Percentiles rank a stretch among this genome's conserved stretches.
Evolutionary conservation across 1,140 invertebrate genomes (phyloP).

Genomic region (Drosophila elegans): DNA sequence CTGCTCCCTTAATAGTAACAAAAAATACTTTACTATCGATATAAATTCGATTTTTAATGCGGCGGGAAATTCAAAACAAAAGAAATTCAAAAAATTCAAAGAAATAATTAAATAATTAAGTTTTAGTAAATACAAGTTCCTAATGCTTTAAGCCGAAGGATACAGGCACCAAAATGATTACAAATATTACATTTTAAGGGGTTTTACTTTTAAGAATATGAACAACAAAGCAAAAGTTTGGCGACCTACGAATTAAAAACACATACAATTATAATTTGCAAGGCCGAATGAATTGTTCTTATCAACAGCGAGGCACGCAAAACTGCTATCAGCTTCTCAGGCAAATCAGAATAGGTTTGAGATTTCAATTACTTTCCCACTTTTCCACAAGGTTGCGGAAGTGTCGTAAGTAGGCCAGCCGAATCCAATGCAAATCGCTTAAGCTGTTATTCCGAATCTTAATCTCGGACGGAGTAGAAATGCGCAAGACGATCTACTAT

Average conservation of each 20-base stretch:
- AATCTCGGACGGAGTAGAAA: slow-evolving; percentile 19
- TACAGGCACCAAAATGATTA: too few species aligned
- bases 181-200: too few species aligned
- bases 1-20: too few species aligned
- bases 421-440: background rate
- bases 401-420: slow-evolving; percentile 46
- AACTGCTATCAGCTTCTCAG: slow-evolving; percentile 50
- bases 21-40: slow-evolving; percentile 7
- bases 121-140: too few species aligned
- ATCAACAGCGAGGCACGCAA: background rate
- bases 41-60: background rate
- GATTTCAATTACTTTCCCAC: slow-evolving; percentile 4
- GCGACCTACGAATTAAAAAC: too few species aligned
- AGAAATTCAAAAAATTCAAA: too few species aligned
- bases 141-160: too few species aligned
- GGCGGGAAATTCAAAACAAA: background rate
- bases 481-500: slow-evolving; percentile 19
- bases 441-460: slow-evolving; percentile 24
- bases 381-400: slow-evolving; percentile 43
- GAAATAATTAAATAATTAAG: too few species aligned
- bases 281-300: background rate
- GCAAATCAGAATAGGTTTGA: slow-evolving; percentile 21
- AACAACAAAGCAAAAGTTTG: too few species aligned
- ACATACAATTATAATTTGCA: background rate
- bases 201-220: too few species aligned